Conservation (phyloP, 2,113 vertebrate species). For the Cynocephalus volans region DNA sequence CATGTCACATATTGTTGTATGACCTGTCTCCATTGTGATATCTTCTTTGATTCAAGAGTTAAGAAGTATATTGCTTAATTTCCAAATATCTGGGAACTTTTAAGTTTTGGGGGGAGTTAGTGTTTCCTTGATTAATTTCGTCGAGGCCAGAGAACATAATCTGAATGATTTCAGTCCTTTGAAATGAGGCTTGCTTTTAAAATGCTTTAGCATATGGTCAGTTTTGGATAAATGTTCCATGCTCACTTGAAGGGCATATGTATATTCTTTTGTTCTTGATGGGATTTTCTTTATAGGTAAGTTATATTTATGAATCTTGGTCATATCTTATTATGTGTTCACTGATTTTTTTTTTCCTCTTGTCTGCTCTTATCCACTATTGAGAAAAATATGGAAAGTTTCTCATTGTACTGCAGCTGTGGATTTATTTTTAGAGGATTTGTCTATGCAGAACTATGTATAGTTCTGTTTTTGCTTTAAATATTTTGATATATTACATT, state of each 20-base stretch:
- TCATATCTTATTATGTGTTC: not conserved
- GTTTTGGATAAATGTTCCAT: not conserved
- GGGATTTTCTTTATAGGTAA: not conserved
- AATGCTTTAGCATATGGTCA: not conserved
- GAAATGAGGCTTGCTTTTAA: not conserved
- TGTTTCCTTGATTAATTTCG: not conserved
- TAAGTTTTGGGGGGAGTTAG: not conserved
- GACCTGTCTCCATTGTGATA: not conserved
- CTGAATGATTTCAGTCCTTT: conserved; percentile 8
- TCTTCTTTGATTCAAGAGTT: not conserved
- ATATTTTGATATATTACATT: conserved; percentile 23
- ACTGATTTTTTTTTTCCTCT: conserved; percentile 21
- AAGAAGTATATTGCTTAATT: not conserved
- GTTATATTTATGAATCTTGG: not conserved
- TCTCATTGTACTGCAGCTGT: not conserved
- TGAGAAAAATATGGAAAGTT: not conserved
- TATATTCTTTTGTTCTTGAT: not conserved
- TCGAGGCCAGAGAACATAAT: not conserved
- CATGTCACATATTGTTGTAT: not conserved
- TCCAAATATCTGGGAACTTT: not conserved
- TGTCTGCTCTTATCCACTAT: not conserved
- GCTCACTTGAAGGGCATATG: not conserved
- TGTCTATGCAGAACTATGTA: not conserved
- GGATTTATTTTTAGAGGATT: not conserved
- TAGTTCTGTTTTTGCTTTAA: not conserved